Conservation (phyloP, 2,113 vertebrate genomes). For the Phodopus roborovskii region DNA sequence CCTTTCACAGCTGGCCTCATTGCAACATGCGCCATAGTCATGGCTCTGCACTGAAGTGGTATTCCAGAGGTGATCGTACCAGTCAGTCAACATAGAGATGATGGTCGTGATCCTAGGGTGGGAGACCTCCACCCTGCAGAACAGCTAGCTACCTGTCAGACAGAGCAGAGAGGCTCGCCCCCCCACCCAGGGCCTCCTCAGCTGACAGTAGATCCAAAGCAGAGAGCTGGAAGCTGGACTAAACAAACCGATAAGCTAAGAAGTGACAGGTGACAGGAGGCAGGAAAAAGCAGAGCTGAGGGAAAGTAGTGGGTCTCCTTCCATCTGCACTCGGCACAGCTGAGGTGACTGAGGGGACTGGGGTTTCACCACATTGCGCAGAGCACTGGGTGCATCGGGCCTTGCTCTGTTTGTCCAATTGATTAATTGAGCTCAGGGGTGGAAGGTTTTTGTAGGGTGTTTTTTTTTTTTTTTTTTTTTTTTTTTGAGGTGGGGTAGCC, state of each 20-base stretch:
- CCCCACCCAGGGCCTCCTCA: neutral
- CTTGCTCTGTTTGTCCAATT: neutral
- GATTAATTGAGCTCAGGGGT: constrained; percentile 53
- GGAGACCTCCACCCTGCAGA: neutral
- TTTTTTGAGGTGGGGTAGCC: neutral
- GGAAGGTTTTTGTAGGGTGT: constrained; percentile 22
- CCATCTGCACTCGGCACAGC: neutral
- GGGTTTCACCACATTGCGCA: neutral
- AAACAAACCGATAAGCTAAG: constrained; percentile 58
- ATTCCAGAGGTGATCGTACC: neutral
- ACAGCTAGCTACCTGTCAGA: neutral
- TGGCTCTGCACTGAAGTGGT: neutral
- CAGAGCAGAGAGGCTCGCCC: neutral
- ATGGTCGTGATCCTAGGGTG: neutral
- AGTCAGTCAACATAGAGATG: neutral
- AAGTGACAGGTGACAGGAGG: constrained; percentile 65
- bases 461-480: neutral
- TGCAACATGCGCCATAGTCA: neutral
- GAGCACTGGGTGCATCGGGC: neutral
- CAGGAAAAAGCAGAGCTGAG: neutral
- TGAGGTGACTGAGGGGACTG: neutral
- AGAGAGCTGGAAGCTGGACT: constrained; percentile 51
- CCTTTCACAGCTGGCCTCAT: neutral
- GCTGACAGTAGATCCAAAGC: neutral
- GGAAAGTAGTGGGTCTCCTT: neutral